Percentiles rank a stretch among this genome's conserved stretches.
phyloP scores from a whole-genome alignment of 2,888 invertebrate species.

The Phytoseiulus persimilis region DNA sequence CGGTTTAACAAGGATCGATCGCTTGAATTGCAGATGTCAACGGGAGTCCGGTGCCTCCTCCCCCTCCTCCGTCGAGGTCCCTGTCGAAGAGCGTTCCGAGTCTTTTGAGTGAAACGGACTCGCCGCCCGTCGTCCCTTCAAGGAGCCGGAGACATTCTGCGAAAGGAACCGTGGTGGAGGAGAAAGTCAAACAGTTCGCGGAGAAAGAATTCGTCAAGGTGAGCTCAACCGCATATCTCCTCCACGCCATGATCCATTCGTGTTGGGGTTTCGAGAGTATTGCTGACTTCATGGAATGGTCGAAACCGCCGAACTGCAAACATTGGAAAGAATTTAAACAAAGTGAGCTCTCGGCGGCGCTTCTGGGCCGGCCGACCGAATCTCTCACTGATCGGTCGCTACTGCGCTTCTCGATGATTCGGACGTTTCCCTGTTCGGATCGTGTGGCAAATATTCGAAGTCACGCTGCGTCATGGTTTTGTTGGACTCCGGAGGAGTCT shows the following conservation, averaged over 20 bases:
- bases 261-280: too few relatives aligned
- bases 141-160: conserved; percentile 19
- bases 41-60: neutral
- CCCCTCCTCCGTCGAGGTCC: neutral
- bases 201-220: conserved; percentile 34
- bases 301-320: neutral
- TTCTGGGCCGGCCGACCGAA: neutral
- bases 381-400: neutral
- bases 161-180: conserved; percentile 31
- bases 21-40: neutral
- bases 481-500: neutral
- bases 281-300: too few relatives aligned
- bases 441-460: neutral
- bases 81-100: conserved; percentile 26
- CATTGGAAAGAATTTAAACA: neutral
- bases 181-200: conserved; percentile 33
- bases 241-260: too few relatives aligned
- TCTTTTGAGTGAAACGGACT: conserved; percentile 7
- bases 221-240: neutral
- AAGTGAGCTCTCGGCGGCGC: neutral
- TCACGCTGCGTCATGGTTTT: neutral
- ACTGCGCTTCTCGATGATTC: neutral
- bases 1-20: too few relatives aligned
- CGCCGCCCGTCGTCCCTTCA: conserved; percentile 34
- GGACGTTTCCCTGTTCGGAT: neutral